Evolutionary conservation across 1,140 invertebrate genomes (phyloP), one percentile per base, ranked within the genome.

Genomic region (Leptinotarsa defecta): DNA sequence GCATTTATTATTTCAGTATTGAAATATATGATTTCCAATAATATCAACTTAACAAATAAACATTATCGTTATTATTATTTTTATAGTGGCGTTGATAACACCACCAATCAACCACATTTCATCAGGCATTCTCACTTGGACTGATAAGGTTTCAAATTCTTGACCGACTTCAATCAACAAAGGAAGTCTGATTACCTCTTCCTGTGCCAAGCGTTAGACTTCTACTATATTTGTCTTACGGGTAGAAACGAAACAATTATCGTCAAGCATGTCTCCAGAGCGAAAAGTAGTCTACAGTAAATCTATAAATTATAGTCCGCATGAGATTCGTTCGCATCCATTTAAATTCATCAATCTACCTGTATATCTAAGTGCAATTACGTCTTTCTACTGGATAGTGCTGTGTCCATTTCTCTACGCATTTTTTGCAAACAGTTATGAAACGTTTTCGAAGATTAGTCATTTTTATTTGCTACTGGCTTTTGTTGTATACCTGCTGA

Each of bases 351-450:
- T 81, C 34, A 48, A 69, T 64, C 79, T 84, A 52, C 81, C 78
- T 11, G 34, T 80, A 48, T 52, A 83, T 49, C 69, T 73, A 19
- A 74, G 81, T 13, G 68, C 83, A 5, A 77, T 86, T 13, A 87
- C 86, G 68, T 69, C 85, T n/a, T 5, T 82, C 19, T 86, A 85
- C 74, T 88, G 87, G 87, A 80, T 87, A 20, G 57, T 86, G 34
- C 22, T 86, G 3, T 82, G 83, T 73, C 87, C 86, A 3, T 63
- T 86, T 11, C 71, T 82, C 5, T 83, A 80, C 76, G 27, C 34
- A 13, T 76, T 57, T 3, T 19, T 73, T 34, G 69, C 67, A n/a
- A 65, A 73, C 4, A 52, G 74, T 2, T 17, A 27, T 48, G 64
- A 68, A 13, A 34, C 69, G n/a, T 52, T 48, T 64, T 3, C 22